Evolutionary conservation across 2,797 vertebrate species (phyloP).

Genomic region (Argyrosomus regius): DNA sequence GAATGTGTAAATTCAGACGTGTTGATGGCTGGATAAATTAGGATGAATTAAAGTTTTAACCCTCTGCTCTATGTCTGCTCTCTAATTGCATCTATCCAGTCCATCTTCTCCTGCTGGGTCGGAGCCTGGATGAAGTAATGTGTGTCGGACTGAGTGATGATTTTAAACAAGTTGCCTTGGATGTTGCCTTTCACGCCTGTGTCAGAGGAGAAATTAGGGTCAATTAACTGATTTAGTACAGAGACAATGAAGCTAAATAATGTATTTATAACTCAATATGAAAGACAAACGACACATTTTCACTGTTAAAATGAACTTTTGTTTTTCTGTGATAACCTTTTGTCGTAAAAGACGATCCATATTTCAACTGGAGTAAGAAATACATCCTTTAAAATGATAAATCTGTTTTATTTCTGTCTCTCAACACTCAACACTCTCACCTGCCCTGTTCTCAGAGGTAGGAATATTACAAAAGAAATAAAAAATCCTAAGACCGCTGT

Average conservation of each 20-base stretch:
- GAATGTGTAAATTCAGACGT: slow-evolving; percentile 62
- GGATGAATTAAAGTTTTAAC: not conserved
- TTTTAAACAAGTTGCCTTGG: slow-evolving; percentile 97
- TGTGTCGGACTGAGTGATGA: slow-evolving; percentile 93
- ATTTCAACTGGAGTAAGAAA: too few relatives aligned
- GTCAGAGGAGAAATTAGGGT: not conserved
- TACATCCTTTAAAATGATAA: too few relatives aligned
- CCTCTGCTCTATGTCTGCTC: slow-evolving; percentile 79
- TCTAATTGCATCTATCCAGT: slow-evolving; percentile 95
- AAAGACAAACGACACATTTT: not conserved
- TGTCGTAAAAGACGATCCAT: too few relatives aligned
- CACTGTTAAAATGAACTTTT: not conserved
- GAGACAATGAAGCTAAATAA: not conserved
- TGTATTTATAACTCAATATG: not conserved
- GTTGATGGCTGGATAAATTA: not conserved
- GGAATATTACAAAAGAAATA: too few relatives aligned
- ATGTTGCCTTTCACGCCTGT: slow-evolving; percentile 95
- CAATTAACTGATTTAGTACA: not conserved
- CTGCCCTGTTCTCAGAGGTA: too few relatives aligned
- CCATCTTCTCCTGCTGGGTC: slow-evolving; percentile 89
- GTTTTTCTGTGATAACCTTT: too few relatives aligned
- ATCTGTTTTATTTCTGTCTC: too few relatives aligned
- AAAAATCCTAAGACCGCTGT: too few relatives aligned
- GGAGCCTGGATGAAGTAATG: slow-evolving; percentile 96
- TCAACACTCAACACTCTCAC: too few relatives aligned